Evolutionary conservation across 2,888 invertebrate species (phyloP).

Genomic region (Epirrhoe alternata): DNA sequence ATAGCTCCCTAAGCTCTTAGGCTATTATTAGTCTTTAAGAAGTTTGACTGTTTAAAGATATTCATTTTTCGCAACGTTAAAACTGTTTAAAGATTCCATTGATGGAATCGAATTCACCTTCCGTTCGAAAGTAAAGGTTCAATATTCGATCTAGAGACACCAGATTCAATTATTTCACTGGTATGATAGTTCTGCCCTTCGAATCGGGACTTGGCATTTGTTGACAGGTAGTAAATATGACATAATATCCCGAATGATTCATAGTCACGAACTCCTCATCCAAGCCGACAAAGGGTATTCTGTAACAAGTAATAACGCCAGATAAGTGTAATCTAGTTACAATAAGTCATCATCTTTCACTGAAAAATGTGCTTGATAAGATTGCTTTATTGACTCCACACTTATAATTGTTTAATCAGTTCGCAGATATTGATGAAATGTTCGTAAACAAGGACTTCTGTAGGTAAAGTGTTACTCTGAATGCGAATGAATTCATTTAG

Average conservation of each 20-base stretch:
- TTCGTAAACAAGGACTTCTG: constrained; percentile 23
- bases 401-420: constrained; percentile 28
- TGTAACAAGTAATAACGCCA: background rate
- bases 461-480: constrained; percentile 32
- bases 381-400: constrained; percentile 21
- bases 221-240: background rate
- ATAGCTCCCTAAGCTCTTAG: too few species aligned
- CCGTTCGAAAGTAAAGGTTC: too few species aligned
- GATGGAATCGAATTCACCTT: too few species aligned
- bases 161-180: background rate
- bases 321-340: constrained; percentile 12
- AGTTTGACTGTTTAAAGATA: too few species aligned
- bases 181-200: background rate
- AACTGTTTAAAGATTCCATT: too few species aligned
- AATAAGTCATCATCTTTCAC: constrained; percentile 32
- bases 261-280: background rate
- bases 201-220: background rate
- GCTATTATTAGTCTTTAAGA: too few species aligned
- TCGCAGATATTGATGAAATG: constrained; percentile 38
- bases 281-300: background rate
- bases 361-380: constrained; percentile 28
- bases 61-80: too few species aligned
- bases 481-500: constrained; percentile 23
- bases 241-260: background rate
- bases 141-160: background rate